Conservation (phyloP, 2,888 invertebrate species). For the Argyresthia goedartella region DNA sequence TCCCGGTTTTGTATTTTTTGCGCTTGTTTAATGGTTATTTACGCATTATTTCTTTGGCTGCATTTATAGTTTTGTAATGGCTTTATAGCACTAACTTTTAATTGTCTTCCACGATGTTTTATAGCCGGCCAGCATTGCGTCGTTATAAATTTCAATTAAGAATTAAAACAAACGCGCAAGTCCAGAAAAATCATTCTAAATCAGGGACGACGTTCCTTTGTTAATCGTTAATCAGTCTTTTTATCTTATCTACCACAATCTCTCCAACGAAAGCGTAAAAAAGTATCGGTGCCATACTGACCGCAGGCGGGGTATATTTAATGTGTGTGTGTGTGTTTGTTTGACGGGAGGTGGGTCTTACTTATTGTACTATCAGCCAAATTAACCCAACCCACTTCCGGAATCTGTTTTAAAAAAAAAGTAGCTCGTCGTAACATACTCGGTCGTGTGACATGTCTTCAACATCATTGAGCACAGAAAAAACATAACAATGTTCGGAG, state of each 20-base stretch:
- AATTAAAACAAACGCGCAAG: not conserved
- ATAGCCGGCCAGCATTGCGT: not conserved
- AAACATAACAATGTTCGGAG: slow-evolving; percentile 24
- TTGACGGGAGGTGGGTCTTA: too few species aligned
- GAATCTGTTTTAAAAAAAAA: too few species aligned
- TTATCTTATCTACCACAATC: slow-evolving; percentile 1
- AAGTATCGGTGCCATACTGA: not conserved
- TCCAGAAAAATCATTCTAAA: not conserved
- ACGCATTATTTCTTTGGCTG: not conserved
- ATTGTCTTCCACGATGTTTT: not conserved
- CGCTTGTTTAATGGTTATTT: not conserved
- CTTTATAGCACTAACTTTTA: slow-evolving; percentile 2
- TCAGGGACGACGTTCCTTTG: not conserved
- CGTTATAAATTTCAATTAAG: slow-evolving; percentile 4
- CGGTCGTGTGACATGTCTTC: too few species aligned
- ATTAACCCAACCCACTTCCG: too few species aligned
- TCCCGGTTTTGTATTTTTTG: slow-evolving; percentile 13
- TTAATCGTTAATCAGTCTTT: not conserved
- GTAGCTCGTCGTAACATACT: too few species aligned
- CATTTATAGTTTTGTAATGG: slow-evolving; percentile 2
- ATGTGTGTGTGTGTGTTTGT: too few species aligned
- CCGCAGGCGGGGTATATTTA: not conserved
- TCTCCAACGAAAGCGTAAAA: not conserved
- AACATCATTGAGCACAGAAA: not conserved
- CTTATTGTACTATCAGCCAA: too few species aligned